Percentiles rank a stretch among this genome's conserved stretches.
These are phyloP conservation scores for Branchellion lobata DNA, from an alignment of 2,888 invertebrate genomes.

Conservation along the genomic window DNA sequence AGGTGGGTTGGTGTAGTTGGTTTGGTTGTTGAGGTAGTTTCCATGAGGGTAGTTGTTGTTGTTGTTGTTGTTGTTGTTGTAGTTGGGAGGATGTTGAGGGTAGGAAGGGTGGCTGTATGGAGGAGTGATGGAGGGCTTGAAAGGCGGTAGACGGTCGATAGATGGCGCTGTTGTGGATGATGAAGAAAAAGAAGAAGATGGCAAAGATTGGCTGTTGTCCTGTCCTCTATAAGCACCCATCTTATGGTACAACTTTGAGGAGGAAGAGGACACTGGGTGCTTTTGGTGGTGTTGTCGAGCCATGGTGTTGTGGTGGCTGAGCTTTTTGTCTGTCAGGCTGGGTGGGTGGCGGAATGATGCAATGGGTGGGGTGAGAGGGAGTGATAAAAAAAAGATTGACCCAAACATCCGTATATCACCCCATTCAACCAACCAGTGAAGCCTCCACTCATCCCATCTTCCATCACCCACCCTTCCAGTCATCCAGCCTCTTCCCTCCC, in stretches of 20 bases:
- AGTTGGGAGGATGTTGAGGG: not conserved
- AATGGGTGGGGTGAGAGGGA: no score
- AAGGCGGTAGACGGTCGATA: conserved; percentile 10
- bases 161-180: not conserved
- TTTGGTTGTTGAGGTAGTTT: conserved; percentile 1
- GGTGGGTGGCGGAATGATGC: no score
- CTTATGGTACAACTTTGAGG: no score
- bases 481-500: no score
- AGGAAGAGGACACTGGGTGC: not conserved
- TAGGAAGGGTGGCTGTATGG: not conserved
- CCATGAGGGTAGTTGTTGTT: not conserved
- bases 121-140: not conserved
- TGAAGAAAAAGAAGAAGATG: no score
- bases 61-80: conserved; percentile 8
- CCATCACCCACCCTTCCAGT: no score
- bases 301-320: not conserved
- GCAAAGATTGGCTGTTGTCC: not conserved
- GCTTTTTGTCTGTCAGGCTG: not conserved
- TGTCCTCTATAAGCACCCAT: no score
- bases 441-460: not conserved
- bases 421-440: not conserved
- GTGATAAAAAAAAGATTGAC: not conserved
- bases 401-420: not conserved
- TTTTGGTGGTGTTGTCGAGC: not conserved
- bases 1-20: not conserved